Base-by-base conservation (phyloP, 2,797 vertebrate species). In the Anguilla obscura region DNA sequence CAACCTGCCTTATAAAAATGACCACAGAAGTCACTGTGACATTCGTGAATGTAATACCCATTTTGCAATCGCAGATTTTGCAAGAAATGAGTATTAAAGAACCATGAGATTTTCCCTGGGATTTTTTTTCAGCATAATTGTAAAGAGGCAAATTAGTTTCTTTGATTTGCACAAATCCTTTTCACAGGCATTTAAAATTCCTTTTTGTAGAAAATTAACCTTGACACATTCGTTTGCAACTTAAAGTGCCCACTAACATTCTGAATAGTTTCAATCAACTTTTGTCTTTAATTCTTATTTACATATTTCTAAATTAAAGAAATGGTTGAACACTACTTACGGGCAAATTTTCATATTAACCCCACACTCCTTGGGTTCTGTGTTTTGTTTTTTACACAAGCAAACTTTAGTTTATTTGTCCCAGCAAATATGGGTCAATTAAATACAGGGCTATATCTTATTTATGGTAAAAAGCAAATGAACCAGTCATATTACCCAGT, bases 161-260 rank as follows among this genome's bases (percentile, higher is more conserved):
- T 74, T 71, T 74, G 27, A 74, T 74, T 74, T 74, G 27, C 69
- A 30, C 69, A 74, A 74, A 74, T 16, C 69, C 69, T 74, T 74
- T 74, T 74, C 69, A 74, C 69, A 74, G 24, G 30, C 66, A 71
- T 71, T 69, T 9, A 8, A 30, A 27, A 71, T 71, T 27, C 24
- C 24, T 27, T 18, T 63, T 63, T n/a, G 18, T 58, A 58, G 60
- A 7, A 63, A 63, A n/a, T 16, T 63, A 63, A 63, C 18, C 60
- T 63, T 63, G 60, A n/a, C 1, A 21, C 14, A 63, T 27, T 71
- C 0, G 27, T 30, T 9, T 71, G 66, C 5, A 10, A 27, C 27
- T 63, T 3, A 63, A 63, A 54, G 52, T 54, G 24, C 24, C 18
- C 60, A 63, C 60, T 63, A 7, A n/a, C 60, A 63, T 63, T 63